Evolutionary conservation across 2,113 vertebrate genomes (phyloP), one percentile per base, ranked within the genome.

Genomic region (Archocentrus centrarchus): DNA sequence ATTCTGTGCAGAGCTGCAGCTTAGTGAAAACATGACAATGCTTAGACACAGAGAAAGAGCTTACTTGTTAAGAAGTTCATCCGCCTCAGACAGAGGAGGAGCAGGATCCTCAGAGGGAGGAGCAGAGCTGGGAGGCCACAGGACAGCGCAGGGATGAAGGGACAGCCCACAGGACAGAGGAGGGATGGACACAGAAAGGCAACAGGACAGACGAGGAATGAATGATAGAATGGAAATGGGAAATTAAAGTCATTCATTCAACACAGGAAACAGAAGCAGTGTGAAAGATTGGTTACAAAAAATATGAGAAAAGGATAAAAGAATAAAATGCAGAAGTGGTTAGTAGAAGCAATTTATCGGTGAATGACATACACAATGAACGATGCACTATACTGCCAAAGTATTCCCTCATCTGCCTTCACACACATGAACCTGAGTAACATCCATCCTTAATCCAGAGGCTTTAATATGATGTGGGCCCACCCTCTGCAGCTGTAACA

Each of bases 61-160:
- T 98, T 97, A 98, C 97, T 98, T 98, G 96, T 98, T 96, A 86
- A 98, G 96, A 91, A 98, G 97, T 66, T 98, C 97, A 22, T 98
- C 97, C 11, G 97, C 97, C 92, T 98, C 97, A 8, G 97, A 96
- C 92, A 98, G 95, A 95, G 97, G 97, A 59, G 97, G 93, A 90
- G 97, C 95, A 63, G 97, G 92, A 89, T 98, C 97, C 93, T 98
- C 97, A 89, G 97, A 96, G 78, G 95, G 93, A 90, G 95, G 87
- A 86, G 95, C 93, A 94, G 96, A 95, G 84, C 95, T 96, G 93
- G 94, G 95, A 93, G 88, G 86, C 73, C 81, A 84, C 85, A 91
- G 87, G 73, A 88, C 58, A 91, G 86, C 18, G 22, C 37, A 86
- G 59, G 59, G 66, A 83, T 81, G 81, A 50, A 70, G 78, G 78